Evolutionary conservation across 1,140 invertebrate species (phyloP), one percentile per base, ranked within the genome.

Genomic region (Drosophila neocordata): DNA sequence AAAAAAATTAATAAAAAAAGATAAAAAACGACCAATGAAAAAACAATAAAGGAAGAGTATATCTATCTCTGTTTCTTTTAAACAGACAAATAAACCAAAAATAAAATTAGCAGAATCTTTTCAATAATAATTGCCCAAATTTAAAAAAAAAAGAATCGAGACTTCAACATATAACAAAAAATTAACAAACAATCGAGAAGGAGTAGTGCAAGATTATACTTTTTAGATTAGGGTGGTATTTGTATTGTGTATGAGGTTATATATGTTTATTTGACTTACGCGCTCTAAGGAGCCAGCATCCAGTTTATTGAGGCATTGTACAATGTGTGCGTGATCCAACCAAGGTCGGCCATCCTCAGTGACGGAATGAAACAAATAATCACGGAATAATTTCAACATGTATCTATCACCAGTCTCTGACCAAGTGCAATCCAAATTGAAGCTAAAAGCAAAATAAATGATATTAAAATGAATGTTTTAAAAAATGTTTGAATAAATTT

Each of bases 331-430:
- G 93, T 99, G 95, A 93, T 99, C 98, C 38, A 99, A 91, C 97
- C 97, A 99, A 8, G 99, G 98, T 63, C 95, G 93, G 27, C 98
- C 98, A 92, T 98, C 97, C 73, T 96, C 95, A 35, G 96, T 96
- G 38, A 98, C 96, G 90, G 96, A 95, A 93, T 99, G 98, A 93
- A 99, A 99, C 77, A 99, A 92, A 92, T 98, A 99, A 93, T 99
- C 99, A 72, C 98, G 94, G 93, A 99, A 99, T 83, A 99, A 93
- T 93, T 99, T 99, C 92, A 99, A 93, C 96, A 99, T 97, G 92
- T 99, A 99, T 53, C 98, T 94, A 92, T 99, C 98, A 31, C 98
- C 98, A 24, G 98, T 99, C 93, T 99, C 98, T 51, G 97, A 95
- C 98, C 98, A 99, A 20, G 96, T 94, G 7, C 95, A 94, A 92